These are phyloP conservation scores for Akabosia matsudoensis DNA, from an alignment of 1,140 invertebrate genomes.

Conservation along the genomic window DNA sequence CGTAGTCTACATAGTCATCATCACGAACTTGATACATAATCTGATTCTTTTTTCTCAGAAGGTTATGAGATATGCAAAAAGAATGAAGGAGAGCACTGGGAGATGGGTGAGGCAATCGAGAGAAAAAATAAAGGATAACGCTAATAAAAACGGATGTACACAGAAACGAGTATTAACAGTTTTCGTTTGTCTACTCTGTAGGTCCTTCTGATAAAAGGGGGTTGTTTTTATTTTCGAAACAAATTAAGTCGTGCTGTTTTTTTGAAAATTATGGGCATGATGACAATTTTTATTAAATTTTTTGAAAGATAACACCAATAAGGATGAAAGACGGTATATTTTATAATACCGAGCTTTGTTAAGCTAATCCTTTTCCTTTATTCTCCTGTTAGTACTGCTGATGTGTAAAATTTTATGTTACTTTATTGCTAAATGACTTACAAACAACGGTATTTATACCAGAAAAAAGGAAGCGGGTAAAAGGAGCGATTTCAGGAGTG, in stretches of 20 bases:
- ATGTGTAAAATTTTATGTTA: too few relatives aligned
- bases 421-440: too few relatives aligned
- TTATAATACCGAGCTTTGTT: too few relatives aligned
- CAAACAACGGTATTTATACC: too few relatives aligned
- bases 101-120: background rate
- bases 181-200: too few relatives aligned
- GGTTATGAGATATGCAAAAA: too few relatives aligned
- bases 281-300: background rate
- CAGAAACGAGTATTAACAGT: background rate
- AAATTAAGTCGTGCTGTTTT: background rate
- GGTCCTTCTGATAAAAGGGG: background rate
- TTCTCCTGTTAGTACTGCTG: background rate
- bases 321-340: too few relatives aligned
- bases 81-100: too few relatives aligned
- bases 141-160: background rate
- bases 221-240: background rate
- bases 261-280: background rate
- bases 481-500: background rate
- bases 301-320: background rate
- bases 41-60: background rate
- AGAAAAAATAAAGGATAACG: background rate
- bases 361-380: too few relatives aligned
- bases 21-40: background rate
- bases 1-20: background rate
- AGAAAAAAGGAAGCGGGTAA: background rate